phyloP scores from a whole-genome alignment of 2,113 vertebrate genomes.

The Salvelinus sp. region DNA sequence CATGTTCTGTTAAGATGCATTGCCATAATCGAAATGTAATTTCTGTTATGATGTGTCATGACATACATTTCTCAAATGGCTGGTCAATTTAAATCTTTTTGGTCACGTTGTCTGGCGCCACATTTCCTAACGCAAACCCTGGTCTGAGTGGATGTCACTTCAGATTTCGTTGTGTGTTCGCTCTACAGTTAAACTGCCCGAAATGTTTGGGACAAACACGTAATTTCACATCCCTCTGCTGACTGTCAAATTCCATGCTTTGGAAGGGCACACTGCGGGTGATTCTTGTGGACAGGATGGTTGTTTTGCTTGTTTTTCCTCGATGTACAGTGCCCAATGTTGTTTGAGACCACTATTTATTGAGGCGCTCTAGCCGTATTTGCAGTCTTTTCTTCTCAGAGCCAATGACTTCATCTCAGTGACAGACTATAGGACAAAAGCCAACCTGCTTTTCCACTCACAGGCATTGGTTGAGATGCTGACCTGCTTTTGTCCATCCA shows the following conservation, averaged over 20 bases:
- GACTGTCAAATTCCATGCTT: slow-evolving; percentile 27
- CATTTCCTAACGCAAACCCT: too few relatives aligned
- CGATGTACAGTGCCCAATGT: slow-evolving; percentile 4
- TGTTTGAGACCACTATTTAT: slow-evolving; percentile 10
- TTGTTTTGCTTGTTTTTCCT: slow-evolving; percentile 31
- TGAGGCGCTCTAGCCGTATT: slow-evolving; percentile 14
- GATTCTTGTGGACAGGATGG: slow-evolving; percentile 15
- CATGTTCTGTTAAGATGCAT: too few relatives aligned
- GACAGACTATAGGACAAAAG: neutral
- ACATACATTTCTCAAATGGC: too few relatives aligned
- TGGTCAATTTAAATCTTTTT: too few relatives aligned
- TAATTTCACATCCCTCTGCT: slow-evolving; percentile 26
- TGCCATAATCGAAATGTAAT: too few relatives aligned
- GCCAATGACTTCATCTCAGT: neutral
- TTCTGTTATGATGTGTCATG: too few relatives aligned
- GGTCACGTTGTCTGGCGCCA: too few relatives aligned
- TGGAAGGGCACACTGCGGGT: slow-evolving; percentile 13
- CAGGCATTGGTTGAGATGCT: slow-evolving; percentile 18
- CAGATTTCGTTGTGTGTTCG: neutral
- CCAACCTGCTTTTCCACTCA: slow-evolving; percentile 7
- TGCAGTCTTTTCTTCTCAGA: slow-evolving; percentile 4
- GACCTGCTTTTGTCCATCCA: slow-evolving; percentile 36
- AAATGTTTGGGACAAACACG: neutral
- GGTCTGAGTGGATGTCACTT: neutral
- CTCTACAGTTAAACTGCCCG: too few relatives aligned